phyloP scores from a whole-genome alignment of 2,113 vertebrate genomes.

The Zeus faber region DNA sequence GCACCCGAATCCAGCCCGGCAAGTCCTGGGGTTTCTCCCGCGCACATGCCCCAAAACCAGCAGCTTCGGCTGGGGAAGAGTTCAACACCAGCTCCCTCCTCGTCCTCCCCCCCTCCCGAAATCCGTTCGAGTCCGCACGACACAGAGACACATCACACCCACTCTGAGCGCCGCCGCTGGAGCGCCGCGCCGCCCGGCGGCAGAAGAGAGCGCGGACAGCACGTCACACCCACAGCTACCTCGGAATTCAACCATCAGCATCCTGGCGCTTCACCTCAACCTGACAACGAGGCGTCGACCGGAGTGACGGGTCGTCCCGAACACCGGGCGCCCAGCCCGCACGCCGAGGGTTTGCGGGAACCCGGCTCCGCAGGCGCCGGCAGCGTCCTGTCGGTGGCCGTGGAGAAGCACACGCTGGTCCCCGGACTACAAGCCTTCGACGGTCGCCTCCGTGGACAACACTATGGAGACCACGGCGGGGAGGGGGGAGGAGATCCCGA shows the following conservation, averaged over 20 bases:
- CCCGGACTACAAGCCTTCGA: slow-evolving; percentile 75
- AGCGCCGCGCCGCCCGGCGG: too few relatives aligned
- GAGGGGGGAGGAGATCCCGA: slow-evolving; percentile 33
- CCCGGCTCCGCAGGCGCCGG: too few relatives aligned
- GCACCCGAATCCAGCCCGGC: neutral
- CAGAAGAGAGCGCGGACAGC: too few relatives aligned
- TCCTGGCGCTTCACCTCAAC: slow-evolving; percentile 27
- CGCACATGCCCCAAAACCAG: slow-evolving; percentile 6
- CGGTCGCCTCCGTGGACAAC: neutral
- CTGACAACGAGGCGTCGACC: too few relatives aligned
- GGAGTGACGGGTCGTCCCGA: too few relatives aligned
- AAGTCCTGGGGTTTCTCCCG: slow-evolving; percentile 3
- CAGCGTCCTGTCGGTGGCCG: slow-evolving; percentile 68
- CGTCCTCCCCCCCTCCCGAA: slow-evolving; percentile 1
- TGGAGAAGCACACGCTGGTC: slow-evolving; percentile 77
- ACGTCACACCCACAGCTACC: slow-evolving; percentile 19
- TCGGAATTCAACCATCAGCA: slow-evolving; percentile 24
- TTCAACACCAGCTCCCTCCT: too few relatives aligned
- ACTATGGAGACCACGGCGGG: slow-evolving; percentile 19
- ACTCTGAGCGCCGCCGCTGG: too few relatives aligned
- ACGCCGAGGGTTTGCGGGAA: too few relatives aligned
- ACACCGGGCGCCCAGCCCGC: too few relatives aligned
- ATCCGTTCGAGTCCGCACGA: neutral
- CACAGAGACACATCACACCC: neutral
- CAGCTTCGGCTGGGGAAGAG: neutral